Evolutionary conservation across 2,113 vertebrate species (phyloP).

Genomic region (Siphamia tubifer): DNA sequence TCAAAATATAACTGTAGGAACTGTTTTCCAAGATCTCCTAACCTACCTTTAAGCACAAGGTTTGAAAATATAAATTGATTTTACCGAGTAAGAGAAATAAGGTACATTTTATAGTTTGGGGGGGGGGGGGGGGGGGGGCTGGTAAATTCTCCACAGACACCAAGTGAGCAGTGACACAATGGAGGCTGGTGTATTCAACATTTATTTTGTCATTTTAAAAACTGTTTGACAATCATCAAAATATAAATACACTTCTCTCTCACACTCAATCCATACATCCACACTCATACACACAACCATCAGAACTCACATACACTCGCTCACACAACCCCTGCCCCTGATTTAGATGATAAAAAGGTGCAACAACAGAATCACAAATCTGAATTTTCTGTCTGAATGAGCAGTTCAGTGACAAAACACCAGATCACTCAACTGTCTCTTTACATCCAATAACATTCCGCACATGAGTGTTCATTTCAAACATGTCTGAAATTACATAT

Average conservation of each 20-base stretch:
- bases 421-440: background rate
- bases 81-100: no score
- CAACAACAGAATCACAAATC: conserved; percentile 19
- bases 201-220: conserved; percentile 80
- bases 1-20: no score
- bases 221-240: conserved; percentile 72
- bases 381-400: background rate
- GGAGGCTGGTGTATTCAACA: conserved; percentile 59
- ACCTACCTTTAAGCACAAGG: no score
- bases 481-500: no score
- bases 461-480: background rate
- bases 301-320: background rate
- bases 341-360: conserved; percentile 60
- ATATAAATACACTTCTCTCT: conserved; percentile 79
- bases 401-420: no score
- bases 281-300: conserved; percentile 1
- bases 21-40: no score
- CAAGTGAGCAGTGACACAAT: background rate
- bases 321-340: conserved; percentile 39
- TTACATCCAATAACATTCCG: background rate
- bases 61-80: no score
- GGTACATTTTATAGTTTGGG: no score
- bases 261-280: conserved; percentile 13
- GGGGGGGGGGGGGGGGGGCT: no score
- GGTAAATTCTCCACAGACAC: no score